Percentiles rank a stretch among this genome's conserved stretches.
Conservation (phyloP, 2,888 invertebrate genomes). For the Dicroscelio sp. region DNA sequence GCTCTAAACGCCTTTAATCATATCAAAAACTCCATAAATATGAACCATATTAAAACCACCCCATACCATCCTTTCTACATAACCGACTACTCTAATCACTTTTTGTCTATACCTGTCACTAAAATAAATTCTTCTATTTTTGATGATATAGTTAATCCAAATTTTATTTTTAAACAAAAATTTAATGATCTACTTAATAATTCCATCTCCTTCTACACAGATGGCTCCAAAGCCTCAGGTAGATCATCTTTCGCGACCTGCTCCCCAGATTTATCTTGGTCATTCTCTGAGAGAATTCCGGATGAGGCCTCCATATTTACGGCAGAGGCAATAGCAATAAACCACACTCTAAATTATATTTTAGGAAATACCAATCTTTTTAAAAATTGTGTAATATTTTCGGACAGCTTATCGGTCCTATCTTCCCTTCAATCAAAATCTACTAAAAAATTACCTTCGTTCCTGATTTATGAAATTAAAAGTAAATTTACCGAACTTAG, state of each 20-base stretch:
- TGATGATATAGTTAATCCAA: neutral
- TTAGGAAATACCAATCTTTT: too few species aligned
- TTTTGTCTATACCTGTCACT: too few species aligned
- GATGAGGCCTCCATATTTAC: neutral
- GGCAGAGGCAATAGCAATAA: neutral
- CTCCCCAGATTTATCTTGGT: neutral
- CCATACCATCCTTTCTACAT: constrained; percentile 5
- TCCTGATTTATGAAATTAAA: constrained; percentile 5
- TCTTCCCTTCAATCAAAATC: neutral
- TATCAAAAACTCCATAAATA: neutral
- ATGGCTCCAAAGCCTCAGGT: neutral
- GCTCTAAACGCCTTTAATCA: neutral
- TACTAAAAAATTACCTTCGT: neutral
- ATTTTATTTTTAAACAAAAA: neutral
- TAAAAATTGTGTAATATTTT: neutral
- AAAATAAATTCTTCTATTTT: too few species aligned
- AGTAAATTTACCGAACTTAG: neutral
- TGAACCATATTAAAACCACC: neutral
- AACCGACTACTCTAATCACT: too few species aligned
- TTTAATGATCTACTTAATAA: neutral
- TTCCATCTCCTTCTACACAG: neutral
- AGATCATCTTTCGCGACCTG: neutral
- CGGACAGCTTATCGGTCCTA: neutral
- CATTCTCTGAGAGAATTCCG: neutral
- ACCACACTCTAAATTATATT: neutral